Evolutionary conservation across 2,888 invertebrate species (phyloP).

Genomic region (Mayetiola destructor): DNA sequence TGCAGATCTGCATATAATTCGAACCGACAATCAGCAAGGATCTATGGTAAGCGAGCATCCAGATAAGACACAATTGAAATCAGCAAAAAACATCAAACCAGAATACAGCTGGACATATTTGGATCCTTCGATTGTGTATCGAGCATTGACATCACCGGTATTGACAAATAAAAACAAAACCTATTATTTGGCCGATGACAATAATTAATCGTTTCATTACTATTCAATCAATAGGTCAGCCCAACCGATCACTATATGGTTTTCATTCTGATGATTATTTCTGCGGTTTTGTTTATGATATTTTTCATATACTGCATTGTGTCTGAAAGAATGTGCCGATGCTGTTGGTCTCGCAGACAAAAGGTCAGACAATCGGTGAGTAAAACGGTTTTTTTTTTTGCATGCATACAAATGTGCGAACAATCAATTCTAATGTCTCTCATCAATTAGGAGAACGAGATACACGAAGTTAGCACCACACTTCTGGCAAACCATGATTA

Average conservation of each 20-base stretch:
- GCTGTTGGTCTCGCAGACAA: background rate
- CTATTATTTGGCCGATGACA: too few relatives aligned
- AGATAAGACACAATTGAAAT: background rate
- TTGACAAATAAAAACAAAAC: background rate
- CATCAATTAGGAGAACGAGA: background rate
- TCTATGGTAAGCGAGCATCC: background rate
- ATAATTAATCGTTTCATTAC: background rate
- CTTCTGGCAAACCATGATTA: constrained; percentile 26
- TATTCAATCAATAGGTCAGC: background rate
- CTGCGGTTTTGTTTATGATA: background rate
- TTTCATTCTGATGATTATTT: background rate
- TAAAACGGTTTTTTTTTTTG: too few relatives aligned
- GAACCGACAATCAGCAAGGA: too few relatives aligned
- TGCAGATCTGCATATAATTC: too few relatives aligned
- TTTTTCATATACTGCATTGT: background rate
- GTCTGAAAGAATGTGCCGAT: background rate
- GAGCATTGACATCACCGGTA: constrained; percentile 11
- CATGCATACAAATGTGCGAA: background rate
- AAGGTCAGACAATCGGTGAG: too few relatives aligned
- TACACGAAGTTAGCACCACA: constrained; percentile 28
- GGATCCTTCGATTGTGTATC: constrained; percentile 6
- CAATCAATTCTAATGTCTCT: background rate
- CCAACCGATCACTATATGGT: background rate
- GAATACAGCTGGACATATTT: constrained; percentile 3
- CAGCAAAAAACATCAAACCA: background rate